A percentile compares a stretch with the other conserved stretches of the same genome.
These are phyloP conservation scores for Pelusios castaneus DNA, from an alignment of 2,113 vertebrate species.

Conservation along the genomic window DNA sequence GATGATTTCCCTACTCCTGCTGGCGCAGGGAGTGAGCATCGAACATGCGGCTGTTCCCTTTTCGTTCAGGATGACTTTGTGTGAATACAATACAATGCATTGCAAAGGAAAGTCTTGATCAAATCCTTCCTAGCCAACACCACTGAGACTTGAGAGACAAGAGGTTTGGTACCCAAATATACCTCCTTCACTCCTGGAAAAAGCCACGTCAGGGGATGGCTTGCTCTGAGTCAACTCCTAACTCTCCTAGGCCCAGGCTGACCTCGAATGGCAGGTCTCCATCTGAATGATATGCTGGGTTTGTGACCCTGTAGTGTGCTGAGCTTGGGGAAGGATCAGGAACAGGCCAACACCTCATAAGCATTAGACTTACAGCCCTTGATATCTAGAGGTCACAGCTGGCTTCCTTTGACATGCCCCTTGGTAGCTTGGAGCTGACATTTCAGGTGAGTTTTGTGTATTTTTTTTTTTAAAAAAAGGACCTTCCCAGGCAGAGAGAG, in stretches of 20 bases:
- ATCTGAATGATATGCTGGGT: slow-evolving; percentile 30
- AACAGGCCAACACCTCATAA: slow-evolving; percentile 61
- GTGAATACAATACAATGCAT: background rate
- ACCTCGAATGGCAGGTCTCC: slow-evolving; percentile 26
- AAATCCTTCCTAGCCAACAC: background rate
- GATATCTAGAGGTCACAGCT: slow-evolving; percentile 71
- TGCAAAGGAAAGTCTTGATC: background rate
- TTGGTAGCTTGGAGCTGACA: slow-evolving; percentile 57
- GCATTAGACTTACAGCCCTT: slow-evolving; percentile 54
- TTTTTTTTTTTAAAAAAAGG: background rate
- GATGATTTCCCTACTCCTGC: background rate
- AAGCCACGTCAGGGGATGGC: background rate
- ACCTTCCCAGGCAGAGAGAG: background rate
- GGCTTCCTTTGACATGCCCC: slow-evolving; percentile 69
- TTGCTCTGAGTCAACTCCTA: background rate
- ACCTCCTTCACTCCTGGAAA: background rate
- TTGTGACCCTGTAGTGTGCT: slow-evolving; percentile 16
- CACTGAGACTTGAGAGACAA: background rate
- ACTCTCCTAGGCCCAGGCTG: background rate
- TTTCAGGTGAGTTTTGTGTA: slow-evolving; percentile 32
- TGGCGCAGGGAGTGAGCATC: background rate
- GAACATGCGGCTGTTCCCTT: background rate
- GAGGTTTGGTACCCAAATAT: background rate
- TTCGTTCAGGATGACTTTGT: background rate
- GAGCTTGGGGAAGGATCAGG: slow-evolving; percentile 31